Evolutionary conservation across 2,113 vertebrate genomes (phyloP).

Genomic region (Phoenicopterus ruber): DNA sequence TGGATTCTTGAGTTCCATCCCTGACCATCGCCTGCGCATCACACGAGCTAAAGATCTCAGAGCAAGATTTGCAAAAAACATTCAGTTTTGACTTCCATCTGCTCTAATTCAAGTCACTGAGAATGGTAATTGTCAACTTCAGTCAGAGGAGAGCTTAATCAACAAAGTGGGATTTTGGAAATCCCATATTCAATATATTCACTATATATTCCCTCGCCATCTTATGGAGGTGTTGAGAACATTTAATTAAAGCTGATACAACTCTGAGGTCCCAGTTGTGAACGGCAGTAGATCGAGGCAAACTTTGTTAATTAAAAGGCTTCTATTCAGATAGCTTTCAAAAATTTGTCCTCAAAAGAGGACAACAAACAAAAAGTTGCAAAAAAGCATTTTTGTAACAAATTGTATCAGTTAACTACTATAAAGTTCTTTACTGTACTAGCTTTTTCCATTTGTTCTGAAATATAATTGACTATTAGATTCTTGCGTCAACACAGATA

Average conservation of each 20-base stretch:
- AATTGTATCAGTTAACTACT: neutral
- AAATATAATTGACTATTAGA: neutral
- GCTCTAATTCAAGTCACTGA: neutral
- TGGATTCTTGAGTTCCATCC: neutral
- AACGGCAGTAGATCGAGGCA: neutral
- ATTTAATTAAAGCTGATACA: conserved; percentile 30
- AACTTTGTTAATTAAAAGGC: conserved; percentile 7
- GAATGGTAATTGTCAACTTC: neutral
- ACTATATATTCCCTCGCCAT: neutral
- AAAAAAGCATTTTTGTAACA: neutral
- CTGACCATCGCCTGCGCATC: neutral
- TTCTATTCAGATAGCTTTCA: neutral
- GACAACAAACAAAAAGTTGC: neutral
- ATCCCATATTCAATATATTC: neutral
- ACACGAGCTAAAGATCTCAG: neutral
- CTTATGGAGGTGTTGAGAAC: neutral
- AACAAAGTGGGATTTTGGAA: neutral
- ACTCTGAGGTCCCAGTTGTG: neutral
- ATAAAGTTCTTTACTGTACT: neutral
- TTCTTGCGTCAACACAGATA: neutral
- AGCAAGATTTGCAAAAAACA: neutral
- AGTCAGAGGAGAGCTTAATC: neutral
- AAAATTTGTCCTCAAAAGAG: neutral
- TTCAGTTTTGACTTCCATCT: neutral
- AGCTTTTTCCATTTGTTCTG: neutral